These are phyloP conservation scores for Ondatra zibethicus DNA, from an alignment of 2,113 vertebrate species.

Conservation along the genomic window DNA sequence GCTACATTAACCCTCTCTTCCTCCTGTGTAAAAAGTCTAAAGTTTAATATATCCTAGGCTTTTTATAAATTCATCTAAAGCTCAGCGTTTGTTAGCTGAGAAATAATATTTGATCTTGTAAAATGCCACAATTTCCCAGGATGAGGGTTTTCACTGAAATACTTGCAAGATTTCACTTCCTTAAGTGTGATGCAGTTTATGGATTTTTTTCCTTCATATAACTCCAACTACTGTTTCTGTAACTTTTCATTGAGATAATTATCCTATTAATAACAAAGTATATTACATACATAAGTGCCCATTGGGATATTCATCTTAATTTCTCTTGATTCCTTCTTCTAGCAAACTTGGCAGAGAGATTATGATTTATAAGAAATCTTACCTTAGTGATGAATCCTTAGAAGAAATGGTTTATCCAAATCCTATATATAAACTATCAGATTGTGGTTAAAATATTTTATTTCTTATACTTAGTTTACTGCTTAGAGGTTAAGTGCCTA, in stretches of 20 bases:
- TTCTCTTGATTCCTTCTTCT: not conserved
- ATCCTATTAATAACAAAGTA: not conserved
- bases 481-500: not conserved
- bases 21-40: not conserved
- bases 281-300: fast-evolving
- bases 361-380: not conserved
- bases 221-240: not conserved
- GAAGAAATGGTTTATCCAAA: not conserved
- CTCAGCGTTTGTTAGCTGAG: not conserved
- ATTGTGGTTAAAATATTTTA: not conserved
- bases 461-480: not conserved
- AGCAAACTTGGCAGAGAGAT: not conserved
- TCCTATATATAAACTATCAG: too few relatives aligned
- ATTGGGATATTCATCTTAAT: not conserved
- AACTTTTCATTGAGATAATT: not conserved
- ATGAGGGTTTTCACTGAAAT: not conserved
- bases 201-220: not conserved
- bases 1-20: too few relatives aligned
- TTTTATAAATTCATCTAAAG: not conserved
- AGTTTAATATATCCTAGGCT: not conserved
- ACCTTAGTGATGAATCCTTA: not conserved
- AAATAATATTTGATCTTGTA: not conserved
- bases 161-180: not conserved
- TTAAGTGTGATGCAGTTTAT: not conserved
- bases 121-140: not conserved